Percentiles rank a stretch among this genome's conserved stretches.
Conservation (phyloP, 64 coral and sea anemone species). For the Montipora efflorescens region DNA sequence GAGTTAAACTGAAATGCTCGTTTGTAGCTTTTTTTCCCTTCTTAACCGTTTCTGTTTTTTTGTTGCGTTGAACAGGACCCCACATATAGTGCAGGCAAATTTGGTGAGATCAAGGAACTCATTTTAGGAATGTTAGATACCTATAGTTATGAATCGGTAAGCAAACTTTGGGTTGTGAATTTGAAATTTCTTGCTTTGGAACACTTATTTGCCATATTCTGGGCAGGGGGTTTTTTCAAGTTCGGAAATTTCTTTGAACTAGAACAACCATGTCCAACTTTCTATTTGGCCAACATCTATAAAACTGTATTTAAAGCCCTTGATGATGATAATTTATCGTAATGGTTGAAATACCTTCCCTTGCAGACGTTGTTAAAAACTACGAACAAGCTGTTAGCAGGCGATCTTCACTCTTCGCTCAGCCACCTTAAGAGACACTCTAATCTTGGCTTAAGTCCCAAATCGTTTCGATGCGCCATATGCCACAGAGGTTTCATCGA, state of each 20-base stretch:
- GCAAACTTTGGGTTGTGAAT: not conserved
- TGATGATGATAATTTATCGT: not conserved
- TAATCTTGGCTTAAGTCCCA: conserved; percentile 62
- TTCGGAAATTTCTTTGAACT: no score
- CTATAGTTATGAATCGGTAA: conserved; percentile 94
- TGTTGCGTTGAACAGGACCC: conserved; percentile 71
- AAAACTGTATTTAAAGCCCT: no score
- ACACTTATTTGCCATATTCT: no score
- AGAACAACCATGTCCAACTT: no score
- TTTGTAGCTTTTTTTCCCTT: not conserved
- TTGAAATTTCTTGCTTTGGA: not conserved
- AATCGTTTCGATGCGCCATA: conserved; percentile 57
- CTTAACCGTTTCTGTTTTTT: not conserved
- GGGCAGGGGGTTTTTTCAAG: no score
- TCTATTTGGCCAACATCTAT: no score
- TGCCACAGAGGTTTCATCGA: conserved; percentile 70
- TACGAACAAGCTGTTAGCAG: conserved; percentile 83
- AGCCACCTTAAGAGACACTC: conserved; percentile 74
- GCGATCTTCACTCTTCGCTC: conserved; percentile 87
- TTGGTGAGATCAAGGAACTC: conserved; percentile 98
- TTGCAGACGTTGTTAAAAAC: conserved; percentile 89
- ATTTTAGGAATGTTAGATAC: conserved; percentile 98
- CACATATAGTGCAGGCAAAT: conserved; percentile 89
- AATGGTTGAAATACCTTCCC: not conserved
- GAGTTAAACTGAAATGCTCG: not conserved